Conservation (phyloP, 2,113 vertebrate species). For the Clarias batrachus region DNA sequence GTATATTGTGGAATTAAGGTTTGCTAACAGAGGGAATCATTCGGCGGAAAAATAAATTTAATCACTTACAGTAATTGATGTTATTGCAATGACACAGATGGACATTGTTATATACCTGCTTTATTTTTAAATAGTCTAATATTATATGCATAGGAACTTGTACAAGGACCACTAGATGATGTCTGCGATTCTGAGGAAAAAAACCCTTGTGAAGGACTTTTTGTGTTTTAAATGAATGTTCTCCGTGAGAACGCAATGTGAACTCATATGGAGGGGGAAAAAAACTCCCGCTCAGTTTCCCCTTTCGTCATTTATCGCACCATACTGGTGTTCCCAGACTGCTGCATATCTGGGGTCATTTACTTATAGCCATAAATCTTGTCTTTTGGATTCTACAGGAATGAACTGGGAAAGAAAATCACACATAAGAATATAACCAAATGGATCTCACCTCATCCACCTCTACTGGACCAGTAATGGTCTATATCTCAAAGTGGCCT, state of each 20-base stretch:
- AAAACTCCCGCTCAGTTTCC: constrained; percentile 9
- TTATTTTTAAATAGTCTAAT: neutral
- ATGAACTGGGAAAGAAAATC: constrained; percentile 12
- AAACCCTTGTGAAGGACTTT: constrained; percentile 16
- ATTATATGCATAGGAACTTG: neutral
- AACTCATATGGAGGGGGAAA: constrained; percentile 28
- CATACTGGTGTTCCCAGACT: constrained; percentile 71
- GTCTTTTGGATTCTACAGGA: constrained; percentile 24
- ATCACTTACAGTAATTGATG: neutral
- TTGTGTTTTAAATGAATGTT: constrained; percentile 58
- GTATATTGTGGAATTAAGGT: neutral
- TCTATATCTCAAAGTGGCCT: constrained; percentile 43
- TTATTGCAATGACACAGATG: neutral
- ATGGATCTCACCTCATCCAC: constrained; percentile 6
- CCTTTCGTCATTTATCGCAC: constrained; percentile 61
- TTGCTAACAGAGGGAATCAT: neutral
- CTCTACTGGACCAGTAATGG: neutral
- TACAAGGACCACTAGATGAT: neutral
- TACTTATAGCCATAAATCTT: neutral
- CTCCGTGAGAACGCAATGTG: constrained; percentile 73
- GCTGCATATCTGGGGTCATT: constrained; percentile 10
- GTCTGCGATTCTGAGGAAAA: neutral
- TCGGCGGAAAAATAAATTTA: neutral
- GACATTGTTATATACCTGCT: neutral
- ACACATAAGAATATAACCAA: neutral